Evolutionary conservation across 2,113 vertebrate species (phyloP).

Genomic region (Glaucomys volans): DNA sequence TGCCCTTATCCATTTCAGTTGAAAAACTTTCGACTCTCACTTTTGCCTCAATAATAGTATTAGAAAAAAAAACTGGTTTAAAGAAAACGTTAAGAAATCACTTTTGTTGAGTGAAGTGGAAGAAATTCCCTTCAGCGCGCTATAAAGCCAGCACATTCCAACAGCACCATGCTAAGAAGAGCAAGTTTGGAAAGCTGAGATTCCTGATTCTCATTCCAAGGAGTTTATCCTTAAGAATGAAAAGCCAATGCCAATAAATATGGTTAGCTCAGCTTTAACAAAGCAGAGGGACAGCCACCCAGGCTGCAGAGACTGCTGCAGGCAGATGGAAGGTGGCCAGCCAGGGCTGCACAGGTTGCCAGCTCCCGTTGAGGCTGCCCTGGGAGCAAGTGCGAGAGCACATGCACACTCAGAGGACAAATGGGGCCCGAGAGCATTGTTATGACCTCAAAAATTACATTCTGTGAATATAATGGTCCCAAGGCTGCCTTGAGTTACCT

Average conservation of each 20-base stretch:
- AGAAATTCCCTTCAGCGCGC: background rate
- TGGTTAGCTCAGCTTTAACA: background rate
- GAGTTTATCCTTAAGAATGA: slow-evolving; percentile 3
- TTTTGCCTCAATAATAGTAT: background rate
- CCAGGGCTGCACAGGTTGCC: background rate
- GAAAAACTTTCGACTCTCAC: background rate
- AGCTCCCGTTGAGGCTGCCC: background rate
- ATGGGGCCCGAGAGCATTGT: background rate
- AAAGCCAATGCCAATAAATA: background rate
- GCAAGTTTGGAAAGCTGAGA: background rate
- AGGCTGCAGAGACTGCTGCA: background rate
- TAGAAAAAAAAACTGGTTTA: background rate
- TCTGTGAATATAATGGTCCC: background rate
- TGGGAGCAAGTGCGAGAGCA: background rate
- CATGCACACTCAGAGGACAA: background rate
- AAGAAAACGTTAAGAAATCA: background rate
- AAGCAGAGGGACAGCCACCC: background rate
- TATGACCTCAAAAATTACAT: slow-evolving; percentile 19
- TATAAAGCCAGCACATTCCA: background rate
- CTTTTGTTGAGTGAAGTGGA: background rate
- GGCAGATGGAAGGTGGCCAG: background rate
- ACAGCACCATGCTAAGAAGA: background rate
- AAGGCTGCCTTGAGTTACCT: background rate
- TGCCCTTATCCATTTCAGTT: background rate
- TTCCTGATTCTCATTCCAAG: background rate